phyloP scores from a whole-genome alignment of 2,113 vertebrate genomes.

The Tautogolabrus adspersus region DNA sequence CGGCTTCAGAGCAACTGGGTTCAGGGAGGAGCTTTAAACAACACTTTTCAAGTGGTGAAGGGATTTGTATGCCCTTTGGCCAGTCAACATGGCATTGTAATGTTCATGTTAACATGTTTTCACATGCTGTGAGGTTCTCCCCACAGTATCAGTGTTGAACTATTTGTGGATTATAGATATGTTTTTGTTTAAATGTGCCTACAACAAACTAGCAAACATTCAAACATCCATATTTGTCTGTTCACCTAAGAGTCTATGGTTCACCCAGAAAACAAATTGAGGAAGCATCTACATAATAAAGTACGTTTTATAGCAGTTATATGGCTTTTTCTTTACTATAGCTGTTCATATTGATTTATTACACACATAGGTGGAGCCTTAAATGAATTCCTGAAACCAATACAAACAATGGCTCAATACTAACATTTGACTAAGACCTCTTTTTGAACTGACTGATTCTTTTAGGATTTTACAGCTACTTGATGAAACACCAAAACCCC shows the following conservation, averaged over 20 bases:
- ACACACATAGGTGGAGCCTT: neutral
- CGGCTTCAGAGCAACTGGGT: constrained; percentile 76
- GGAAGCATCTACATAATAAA: neutral
- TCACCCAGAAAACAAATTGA: neutral
- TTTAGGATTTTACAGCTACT: too few relatives aligned
- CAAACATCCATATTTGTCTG: neutral
- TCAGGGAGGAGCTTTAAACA: constrained; percentile 78
- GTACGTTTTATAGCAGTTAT: neutral
- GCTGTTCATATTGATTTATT: neutral
- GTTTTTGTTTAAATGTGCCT: neutral
- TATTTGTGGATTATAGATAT: constrained; percentile 14
- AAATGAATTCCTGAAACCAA: too few relatives aligned
- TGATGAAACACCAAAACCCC: too few relatives aligned
- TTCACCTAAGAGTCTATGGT: neutral
- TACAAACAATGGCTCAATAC: too few relatives aligned
- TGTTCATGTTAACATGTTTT: constrained; percentile 75
- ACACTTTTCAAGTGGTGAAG: constrained; percentile 69
- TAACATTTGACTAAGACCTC: too few relatives aligned
- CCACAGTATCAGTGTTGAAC: constrained; percentile 37
- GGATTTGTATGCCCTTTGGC: constrained; percentile 76
- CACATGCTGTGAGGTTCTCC: constrained; percentile 65
- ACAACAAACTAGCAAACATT: neutral
- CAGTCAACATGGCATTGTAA: constrained; percentile 76
- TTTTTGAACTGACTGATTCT: too few relatives aligned
- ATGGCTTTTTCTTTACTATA: neutral